A percentile compares a stretch with the other conserved stretches of the same genome.
phyloP scores from a whole-genome alignment of 23 tunicate genomes.

The Halocynthia aurantium region DNA sequence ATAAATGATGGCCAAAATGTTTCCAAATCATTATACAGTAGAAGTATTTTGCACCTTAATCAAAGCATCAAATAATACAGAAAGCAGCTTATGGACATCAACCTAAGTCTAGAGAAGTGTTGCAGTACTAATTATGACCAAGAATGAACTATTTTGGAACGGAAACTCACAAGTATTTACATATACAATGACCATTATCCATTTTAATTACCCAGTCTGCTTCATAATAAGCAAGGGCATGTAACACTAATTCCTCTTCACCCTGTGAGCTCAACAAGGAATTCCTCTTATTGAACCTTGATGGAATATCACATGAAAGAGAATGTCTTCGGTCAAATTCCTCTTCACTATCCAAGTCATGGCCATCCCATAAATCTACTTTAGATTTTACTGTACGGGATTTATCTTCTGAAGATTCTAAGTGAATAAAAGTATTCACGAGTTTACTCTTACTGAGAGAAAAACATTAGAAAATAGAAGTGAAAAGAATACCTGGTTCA shows the following conservation, averaged over 20 bases:
- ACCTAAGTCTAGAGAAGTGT: too few relatives aligned
- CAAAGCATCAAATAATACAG: too few relatives aligned
- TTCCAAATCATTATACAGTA: too few relatives aligned
- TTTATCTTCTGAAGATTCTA: background rate
- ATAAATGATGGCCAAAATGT: too few relatives aligned
- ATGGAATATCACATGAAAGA: conserved; percentile 19
- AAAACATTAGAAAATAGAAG: background rate
- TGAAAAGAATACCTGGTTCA: too few relatives aligned
- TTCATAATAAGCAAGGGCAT: background rate
- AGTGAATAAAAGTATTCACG: background rate
- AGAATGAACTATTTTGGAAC: background rate
- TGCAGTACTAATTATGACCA: too few relatives aligned
- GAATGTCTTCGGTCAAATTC: conserved; percentile 25
- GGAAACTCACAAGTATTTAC: background rate
- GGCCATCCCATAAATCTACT: conserved; percentile 7
- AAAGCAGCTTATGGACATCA: too few relatives aligned
- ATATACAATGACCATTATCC: background rate
- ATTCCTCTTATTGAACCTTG: conserved; percentile 11
- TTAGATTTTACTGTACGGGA: background rate
- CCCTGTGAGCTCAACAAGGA: background rate
- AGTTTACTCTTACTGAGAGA: background rate
- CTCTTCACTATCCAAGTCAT: conserved; percentile 1
- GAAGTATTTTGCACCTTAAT: too few relatives aligned
- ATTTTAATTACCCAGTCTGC: background rate
- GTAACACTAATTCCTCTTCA: background rate